A percentile compares a stretch with the other conserved stretches of the same genome.
phyloP scores from a whole-genome alignment of 2,888 invertebrate species.

The Drosophila greeni region DNA sequence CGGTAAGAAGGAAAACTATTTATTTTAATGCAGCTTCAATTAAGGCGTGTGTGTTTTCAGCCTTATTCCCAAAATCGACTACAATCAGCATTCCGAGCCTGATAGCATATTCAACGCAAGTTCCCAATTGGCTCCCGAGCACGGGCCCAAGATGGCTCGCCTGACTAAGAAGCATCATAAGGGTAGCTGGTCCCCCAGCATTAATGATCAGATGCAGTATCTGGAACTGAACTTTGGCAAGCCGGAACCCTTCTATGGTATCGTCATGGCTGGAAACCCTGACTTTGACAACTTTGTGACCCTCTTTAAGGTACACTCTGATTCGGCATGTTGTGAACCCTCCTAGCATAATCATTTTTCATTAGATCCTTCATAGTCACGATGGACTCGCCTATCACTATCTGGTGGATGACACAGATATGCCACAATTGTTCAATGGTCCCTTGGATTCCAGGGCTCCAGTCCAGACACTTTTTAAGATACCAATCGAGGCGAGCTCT shows the following conservation, averaged over 20 bases:
- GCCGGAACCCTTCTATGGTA: constrained; percentile 86
- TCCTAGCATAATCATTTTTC: neutral
- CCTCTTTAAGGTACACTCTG: constrained; percentile 82
- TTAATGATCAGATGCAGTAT: constrained; percentile 83
- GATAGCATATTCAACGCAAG: constrained; percentile 82
- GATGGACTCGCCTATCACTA: constrained; percentile 83
- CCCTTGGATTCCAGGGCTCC: constrained; percentile 82
- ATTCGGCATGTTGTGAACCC: too few species aligned
- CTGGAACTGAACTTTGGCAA: constrained; percentile 84
- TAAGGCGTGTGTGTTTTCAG: constrained; percentile 42
- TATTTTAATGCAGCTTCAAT: neutral
- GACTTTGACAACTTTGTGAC: constrained; percentile 86
- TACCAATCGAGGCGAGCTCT: constrained; percentile 87
- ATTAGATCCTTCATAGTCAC: constrained; percentile 82
- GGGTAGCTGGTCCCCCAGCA: constrained; percentile 85
- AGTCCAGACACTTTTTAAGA: constrained; percentile 83
- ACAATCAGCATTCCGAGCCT: constrained; percentile 79
- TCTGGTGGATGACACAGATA: constrained; percentile 80
- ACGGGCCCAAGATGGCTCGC: constrained; percentile 81
- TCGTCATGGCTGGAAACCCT: constrained; percentile 86
- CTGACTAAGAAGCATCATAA: constrained; percentile 77
- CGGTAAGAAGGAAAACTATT: constrained; percentile 64
- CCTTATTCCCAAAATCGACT: constrained; percentile 78
- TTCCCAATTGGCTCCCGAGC: constrained; percentile 79
- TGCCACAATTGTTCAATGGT: constrained; percentile 85